Base-by-base conservation (phyloP, 2,888 invertebrate species). In the Pteria penguin region DNA sequence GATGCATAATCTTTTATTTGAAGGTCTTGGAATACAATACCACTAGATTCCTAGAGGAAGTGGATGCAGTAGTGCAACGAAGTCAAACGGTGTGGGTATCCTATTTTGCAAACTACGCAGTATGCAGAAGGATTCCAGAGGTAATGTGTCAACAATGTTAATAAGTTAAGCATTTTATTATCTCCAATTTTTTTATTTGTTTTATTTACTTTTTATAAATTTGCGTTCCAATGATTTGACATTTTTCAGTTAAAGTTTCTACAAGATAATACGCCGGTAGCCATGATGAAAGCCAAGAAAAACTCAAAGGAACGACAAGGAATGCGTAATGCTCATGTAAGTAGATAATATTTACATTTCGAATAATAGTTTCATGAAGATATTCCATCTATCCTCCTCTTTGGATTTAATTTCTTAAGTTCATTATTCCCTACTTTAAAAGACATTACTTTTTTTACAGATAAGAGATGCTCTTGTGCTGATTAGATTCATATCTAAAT, bases 271-370 rank as follows among this genome's bases (percentile, higher is more conserved):
- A 90, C 90, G 0, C 87, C 90, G 0, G 78, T 90, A 24, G 82
- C 86, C n/a, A 65, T 86, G 29, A 78, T 86, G 81, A 92, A 92
- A 73, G 84, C 91, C 4, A 75, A 84, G 68, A 92, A 92, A 81
- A 92, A 91, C 88, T 92, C 93, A 0, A 94, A 94, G 0, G 97
- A 97, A 92, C 94, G 95, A 31, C 93, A 94, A 66, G 97, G 97
- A 63, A 97, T 98, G 97, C 94, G 94, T 82, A 94, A 93, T 69
- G 86, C 91, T n/a, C 90, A 92, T 81, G 90, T 93, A 79, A 88
- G 88, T 82, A 61, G 61, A 1, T 54, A 18, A 45, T 45, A n/a
- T n/a, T n/a, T n/a, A n/a, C n/a, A n/a, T n/a, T n/a, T n/a, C n/a
- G n/a, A n/a, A n/a, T n/a, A n/a, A n/a, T n/a, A n/a, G n/a, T n/a